These are phyloP conservation scores for Ceramica pisi DNA, from an alignment of 2,888 invertebrate species.

Conservation along the genomic window DNA sequence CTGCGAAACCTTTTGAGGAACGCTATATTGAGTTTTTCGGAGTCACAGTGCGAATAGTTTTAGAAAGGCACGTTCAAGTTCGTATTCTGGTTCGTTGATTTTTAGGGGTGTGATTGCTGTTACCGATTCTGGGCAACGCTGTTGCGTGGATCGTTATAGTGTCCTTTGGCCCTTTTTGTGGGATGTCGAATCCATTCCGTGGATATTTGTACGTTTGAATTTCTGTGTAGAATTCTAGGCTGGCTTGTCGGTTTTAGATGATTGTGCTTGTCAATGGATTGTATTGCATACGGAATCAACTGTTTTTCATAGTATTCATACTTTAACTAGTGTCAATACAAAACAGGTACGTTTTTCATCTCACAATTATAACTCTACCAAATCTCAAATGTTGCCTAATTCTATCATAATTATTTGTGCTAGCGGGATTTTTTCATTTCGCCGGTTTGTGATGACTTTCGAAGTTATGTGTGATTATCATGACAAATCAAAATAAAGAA, in stretches of 20 bases:
- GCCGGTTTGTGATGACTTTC: neutral
- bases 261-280: conserved; percentile 10
- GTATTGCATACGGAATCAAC: neutral
- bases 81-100: conserved; percentile 15
- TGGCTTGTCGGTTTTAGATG: neutral
- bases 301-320: neutral
- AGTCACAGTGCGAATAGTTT: conserved; percentile 65
- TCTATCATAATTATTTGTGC: neutral
- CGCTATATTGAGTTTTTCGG: conserved; percentile 79
- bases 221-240: conserved; percentile 13
- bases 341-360: neutral
- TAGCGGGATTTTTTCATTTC: neutral
- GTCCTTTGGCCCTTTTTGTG: conserved; percentile 26
- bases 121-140: conserved; percentile 8
- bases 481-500: too few species aligned
- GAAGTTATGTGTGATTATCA: too few species aligned
- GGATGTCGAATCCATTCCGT: conserved; percentile 17
- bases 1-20: conserved; percentile 71
- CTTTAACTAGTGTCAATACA: too few species aligned
- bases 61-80: conserved; percentile 34
- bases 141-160: conserved; percentile 21
- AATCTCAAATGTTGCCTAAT: neutral
- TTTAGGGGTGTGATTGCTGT: conserved; percentile 32
- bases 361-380: neutral
- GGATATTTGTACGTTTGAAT: conserved; percentile 15